Evolutionary conservation across 2,888 invertebrate genomes (phyloP), one percentile per base, ranked within the genome.

Genomic region (Agrotis clavis): DNA sequence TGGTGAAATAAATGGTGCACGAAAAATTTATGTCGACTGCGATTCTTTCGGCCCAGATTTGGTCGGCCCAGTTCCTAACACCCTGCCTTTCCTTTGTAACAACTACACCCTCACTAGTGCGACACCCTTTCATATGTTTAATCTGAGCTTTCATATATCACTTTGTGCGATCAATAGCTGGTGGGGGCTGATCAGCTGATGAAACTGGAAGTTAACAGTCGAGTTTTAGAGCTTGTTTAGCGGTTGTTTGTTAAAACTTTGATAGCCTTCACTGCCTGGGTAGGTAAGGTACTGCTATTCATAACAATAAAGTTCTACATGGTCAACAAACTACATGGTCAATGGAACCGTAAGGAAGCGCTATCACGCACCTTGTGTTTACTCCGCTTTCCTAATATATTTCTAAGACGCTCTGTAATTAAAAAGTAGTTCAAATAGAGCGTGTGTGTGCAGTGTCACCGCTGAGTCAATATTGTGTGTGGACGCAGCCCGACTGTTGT

Each of bases 1-100:
- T 90, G 92, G 91, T 90, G 90, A 92, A 95, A 94, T 94, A 95
- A 95, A 95, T 94, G 94, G 93, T 86, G 90, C 92, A 88, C 89
- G 92, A 91, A 92, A 91, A 94, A 95, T 95, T 93, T 93, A 95
- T 94, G 91, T 87, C 85, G 87, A 88, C 90, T 87, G 88, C 88
- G 87, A 88, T 91, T 89, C 89, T 84, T 85, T 87, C 88, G 88
- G 81, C 88, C 89, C 87, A 89, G 89, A 91, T 92, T 89, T 79
- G 47, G 71, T 74, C 73, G 72, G 65, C 74, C 71, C 53, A 64
- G 74, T 77, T 77, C 60, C 62, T 54, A 81, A 71, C 77, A 84
- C 83, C 80, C 81, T 77, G 63, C 80, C 68, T 67, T 72, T 65
- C 75, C 74, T 82, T 83, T 85, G 77, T 71, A 70, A 69, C 65